A percentile compares a stretch with the other conserved stretches of the same genome.
These are phyloP conservation scores for Lissonota sp. DNA, from an alignment of 2,888 invertebrate genomes.

Conservation along the genomic window DNA sequence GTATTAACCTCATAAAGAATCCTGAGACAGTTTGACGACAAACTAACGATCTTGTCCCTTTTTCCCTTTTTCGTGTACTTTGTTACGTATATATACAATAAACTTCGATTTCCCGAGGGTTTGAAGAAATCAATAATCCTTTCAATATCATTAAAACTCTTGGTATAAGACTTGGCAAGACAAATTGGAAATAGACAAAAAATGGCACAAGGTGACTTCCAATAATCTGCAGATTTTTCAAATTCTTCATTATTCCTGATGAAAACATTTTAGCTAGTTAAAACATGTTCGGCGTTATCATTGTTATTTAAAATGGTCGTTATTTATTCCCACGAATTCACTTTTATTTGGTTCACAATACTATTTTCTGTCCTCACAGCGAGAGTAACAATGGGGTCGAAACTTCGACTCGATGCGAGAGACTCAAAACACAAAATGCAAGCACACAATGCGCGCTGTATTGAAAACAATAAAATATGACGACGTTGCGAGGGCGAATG, in stretches of 20 bases:
- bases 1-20: slow-evolving; percentile 54
- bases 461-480: slow-evolving; percentile 42
- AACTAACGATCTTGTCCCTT: slow-evolving; percentile 40
- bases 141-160: slow-evolving; percentile 45
- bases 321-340: not conserved
- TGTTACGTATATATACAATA: slow-evolving; percentile 13
- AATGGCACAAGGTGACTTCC: no score
- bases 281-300: no score
- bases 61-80: not conserved
- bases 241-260: no score
- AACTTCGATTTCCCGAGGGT: slow-evolving; percentile 23
- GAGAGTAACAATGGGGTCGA: not conserved
- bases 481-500: not conserved
- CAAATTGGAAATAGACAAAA: not conserved
- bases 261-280: no score
- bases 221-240: no score
- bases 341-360: not conserved
- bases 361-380: not conserved
- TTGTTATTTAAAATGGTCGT: no score
- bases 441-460: slow-evolving; percentile 2
- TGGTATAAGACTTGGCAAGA: slow-evolving; percentile 4
- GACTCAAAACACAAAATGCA: slow-evolving; percentile 22
- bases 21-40: slow-evolving; percentile 50
- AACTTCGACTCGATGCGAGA: not conserved
- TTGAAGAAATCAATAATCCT: slow-evolving; percentile 33